phyloP scores from a whole-genome alignment of 1,140 invertebrate species.

The Sesamia nonagrioides region DNA sequence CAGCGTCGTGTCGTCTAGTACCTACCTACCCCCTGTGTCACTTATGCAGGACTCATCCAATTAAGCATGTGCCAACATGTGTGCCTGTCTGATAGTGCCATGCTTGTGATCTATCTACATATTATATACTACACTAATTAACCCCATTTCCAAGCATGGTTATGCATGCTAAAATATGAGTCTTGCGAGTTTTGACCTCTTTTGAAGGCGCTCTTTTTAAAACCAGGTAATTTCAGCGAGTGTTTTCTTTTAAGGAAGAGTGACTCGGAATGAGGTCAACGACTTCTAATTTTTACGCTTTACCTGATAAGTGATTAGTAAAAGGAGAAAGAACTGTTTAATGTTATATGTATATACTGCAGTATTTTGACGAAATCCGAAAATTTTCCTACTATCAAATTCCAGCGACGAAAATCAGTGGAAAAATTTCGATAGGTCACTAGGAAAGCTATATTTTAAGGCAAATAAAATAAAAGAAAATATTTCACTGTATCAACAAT shows the following conservation, averaged over 20 bases:
- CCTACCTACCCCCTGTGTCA: constrained; percentile 46
- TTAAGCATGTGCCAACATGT: constrained; percentile 49
- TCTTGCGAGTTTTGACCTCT: constrained; percentile 19
- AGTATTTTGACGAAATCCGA: too few relatives aligned
- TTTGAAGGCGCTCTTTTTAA: constrained; percentile 18
- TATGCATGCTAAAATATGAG: constrained; percentile 17
- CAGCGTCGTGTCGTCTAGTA: constrained; percentile 23
- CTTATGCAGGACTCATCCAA: constrained; percentile 58
- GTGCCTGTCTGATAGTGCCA: constrained; percentile 26
- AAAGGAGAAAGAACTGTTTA: neutral
- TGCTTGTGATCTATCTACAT: constrained; percentile 32
- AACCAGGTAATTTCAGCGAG: constrained; percentile 8
- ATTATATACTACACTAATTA: constrained; percentile 40
- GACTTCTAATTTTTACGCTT: neutral
- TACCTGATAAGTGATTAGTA: neutral
- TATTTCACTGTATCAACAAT: constrained; percentile 9
- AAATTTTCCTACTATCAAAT: too few relatives aligned
- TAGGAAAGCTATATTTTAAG: too few relatives aligned
- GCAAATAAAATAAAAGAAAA: neutral
- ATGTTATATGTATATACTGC: neutral
- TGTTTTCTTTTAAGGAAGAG: constrained; percentile 4
- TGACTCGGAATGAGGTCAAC: neutral
- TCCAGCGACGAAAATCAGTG: too few relatives aligned
- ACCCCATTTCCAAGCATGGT: constrained; percentile 18
- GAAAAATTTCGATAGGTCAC: too few relatives aligned